A percentile compares a stretch with the other conserved stretches of the same genome.
These are phyloP conservation scores for Sthenelais limicola DNA, from an alignment of 2,888 invertebrate species.

Conservation along the genomic window DNA sequence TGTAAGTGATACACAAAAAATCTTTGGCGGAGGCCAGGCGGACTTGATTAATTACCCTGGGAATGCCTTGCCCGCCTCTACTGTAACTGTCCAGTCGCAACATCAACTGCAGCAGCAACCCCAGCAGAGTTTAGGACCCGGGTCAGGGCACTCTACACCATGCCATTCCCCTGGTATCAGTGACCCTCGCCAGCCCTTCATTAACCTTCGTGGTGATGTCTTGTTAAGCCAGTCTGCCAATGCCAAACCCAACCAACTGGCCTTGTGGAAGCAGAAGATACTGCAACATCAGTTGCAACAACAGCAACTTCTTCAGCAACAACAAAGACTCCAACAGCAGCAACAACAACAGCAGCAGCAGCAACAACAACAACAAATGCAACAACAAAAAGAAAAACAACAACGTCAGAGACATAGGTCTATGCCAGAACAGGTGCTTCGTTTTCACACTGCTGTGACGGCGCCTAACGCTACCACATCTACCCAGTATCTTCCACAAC, in stretches of 20 bases:
- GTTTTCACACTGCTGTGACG: no score
- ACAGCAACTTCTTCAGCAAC: constrained; percentile 25
- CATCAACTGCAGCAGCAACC: constrained; percentile 10
- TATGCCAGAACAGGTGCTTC: constrained; percentile 34
- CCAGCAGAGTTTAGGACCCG: neutral
- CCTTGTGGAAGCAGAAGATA: constrained; percentile 20
- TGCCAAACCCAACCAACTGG: constrained; percentile 10
- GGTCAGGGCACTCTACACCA: constrained; percentile 17
- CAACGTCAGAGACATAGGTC: constrained; percentile 33
- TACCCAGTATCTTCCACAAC: no score
- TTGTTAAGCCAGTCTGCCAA: constrained; percentile 22
- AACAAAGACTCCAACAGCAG: constrained; percentile 26
- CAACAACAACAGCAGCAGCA: constrained; percentile 30
- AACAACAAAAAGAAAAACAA: constrained; percentile 8
- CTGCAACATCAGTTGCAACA: constrained; percentile 7
- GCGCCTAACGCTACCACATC: no score
- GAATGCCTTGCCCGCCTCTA: no score
- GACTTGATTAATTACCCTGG: no score
- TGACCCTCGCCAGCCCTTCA: constrained; percentile 30
- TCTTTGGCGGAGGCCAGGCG: no score
- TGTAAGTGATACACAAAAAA: neutral
- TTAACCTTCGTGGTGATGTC: constrained; percentile 29
- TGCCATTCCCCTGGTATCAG: constrained; percentile 15
- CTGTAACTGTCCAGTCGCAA: neutral
- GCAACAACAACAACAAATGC: constrained; percentile 20